These are phyloP conservation scores for Bucco capensis DNA, from an alignment of 2,113 vertebrate genomes.

Conservation along the genomic window DNA sequence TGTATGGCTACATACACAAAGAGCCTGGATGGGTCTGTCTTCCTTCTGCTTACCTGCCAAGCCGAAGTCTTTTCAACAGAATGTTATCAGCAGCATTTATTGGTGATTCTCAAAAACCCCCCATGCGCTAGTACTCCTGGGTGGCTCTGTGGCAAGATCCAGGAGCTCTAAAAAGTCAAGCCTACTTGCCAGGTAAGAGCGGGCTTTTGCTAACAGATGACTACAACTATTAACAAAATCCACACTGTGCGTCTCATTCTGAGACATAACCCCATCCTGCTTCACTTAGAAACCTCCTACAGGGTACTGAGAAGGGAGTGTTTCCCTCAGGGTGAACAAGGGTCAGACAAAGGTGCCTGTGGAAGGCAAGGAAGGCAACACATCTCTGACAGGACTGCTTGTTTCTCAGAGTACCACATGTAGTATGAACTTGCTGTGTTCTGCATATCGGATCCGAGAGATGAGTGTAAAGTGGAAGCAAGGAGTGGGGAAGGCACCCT, in stretches of 20 bases:
- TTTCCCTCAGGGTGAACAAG: background rate
- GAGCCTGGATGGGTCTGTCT: background rate
- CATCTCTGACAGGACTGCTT: background rate
- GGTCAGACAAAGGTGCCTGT: background rate
- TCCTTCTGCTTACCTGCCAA: background rate
- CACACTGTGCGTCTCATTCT: background rate
- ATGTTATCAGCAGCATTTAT: background rate
- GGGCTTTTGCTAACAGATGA: background rate
- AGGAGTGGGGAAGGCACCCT: background rate
- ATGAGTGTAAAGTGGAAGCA: background rate
- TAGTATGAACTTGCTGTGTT: background rate
- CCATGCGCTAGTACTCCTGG: background rate
- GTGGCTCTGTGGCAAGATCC: background rate
- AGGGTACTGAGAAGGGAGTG: rapidly evolving
- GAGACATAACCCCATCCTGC: background rate
- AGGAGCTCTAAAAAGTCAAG: background rate
- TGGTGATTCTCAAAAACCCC: background rate
- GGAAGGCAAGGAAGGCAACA: background rate
- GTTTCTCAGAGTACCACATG: rapidly evolving
- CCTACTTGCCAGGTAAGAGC: background rate
- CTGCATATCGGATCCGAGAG: rapidly evolving
- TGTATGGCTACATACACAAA: rapidly evolving
- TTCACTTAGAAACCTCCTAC: background rate
- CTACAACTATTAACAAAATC: background rate
- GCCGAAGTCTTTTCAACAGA: background rate